Base-by-base conservation (phyloP, 92 coral and sea anemone species). In the Virgularia gustaviana region DNA sequence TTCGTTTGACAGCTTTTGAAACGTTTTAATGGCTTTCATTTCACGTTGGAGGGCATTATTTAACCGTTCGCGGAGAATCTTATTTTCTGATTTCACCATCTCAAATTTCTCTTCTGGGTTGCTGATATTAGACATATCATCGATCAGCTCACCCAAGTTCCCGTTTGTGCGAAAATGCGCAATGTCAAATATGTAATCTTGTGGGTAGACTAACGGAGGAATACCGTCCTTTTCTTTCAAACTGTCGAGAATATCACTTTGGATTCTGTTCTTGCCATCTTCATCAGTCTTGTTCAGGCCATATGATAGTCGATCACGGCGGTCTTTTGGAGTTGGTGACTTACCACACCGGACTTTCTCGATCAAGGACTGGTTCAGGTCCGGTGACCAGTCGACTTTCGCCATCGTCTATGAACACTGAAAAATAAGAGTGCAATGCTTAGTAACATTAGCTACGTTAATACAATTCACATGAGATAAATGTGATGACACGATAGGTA, bases 1-100 rank as follows among this genome's bases (percentile, higher is more conserved):
- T 49, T 94, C 99, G 77, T 87, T 90, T 33, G 99, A 96, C 2
- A 94, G 76, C 42, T 91, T 81, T 63, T 94, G 90, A 55, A 94
- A 94, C 16, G 99, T 94, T 81, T 94, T 94, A 53, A 94, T 53
- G 0, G 99, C 96, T 52, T 94, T 94, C 96, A 94, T 89, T 63
- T 94, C 99, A 6, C 99, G 85, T 42, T 94, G 99, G 3, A 94
- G 78, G 3, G 99, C 99, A 62, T 94, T 92, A 59, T 94, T 96
- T 20, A 94, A 72, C 0, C 99, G 91, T 59, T 94, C 99, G 11
- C 96, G 85, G 33, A 94, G 79, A 62, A 94, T 94, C 77, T 83
- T 94, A 72, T 94, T 94, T 78, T 94, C 99, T 1, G 96, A 89
- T 72, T 77, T 87, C 10, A 94, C 84, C 59, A 94, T 94, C 31